These are phyloP conservation scores for Porites rus DNA, from an alignment of 92 coral and sea anemone species.

Conservation along the genomic window DNA sequence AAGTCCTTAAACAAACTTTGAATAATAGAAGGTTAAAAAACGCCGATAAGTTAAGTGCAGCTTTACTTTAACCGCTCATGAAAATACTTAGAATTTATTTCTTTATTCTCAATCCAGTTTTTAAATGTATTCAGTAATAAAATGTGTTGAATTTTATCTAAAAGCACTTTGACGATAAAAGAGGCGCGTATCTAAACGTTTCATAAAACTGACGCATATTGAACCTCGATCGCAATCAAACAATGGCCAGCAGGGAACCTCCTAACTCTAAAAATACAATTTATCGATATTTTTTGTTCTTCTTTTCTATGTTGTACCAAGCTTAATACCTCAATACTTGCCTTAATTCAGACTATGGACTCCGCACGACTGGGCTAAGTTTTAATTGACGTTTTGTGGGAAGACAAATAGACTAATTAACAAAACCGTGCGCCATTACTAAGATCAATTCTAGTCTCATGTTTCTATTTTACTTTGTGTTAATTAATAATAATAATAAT, in stretches of 20 bases:
- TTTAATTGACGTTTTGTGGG: not conserved
- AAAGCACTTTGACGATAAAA: not conserved
- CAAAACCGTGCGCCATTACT: not conserved
- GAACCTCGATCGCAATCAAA: not conserved
- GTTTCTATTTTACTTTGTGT: not conserved
- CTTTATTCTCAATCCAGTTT: not conserved
- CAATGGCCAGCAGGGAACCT: not conserved
- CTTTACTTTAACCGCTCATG: slow-evolving; percentile 1
- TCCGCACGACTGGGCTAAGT: not conserved
- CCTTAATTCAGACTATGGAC: not conserved
- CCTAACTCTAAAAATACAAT: not conserved
- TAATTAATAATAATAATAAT: too few species aligned
- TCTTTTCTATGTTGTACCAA: not conserved
- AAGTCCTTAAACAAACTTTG: not conserved
- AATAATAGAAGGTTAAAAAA: not conserved
- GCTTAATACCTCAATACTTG: not conserved
- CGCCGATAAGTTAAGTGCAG: not conserved
- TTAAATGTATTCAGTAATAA: not conserved
- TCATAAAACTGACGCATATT: not conserved
- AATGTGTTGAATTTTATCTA: not conserved
- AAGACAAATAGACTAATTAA: not conserved
- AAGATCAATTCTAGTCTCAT: not conserved
- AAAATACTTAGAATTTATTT: not conserved
- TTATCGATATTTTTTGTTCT: not conserved
- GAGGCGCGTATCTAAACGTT: not conserved